Percentiles rank a stretch among this genome's conserved stretches.
Evolutionary conservation across 2,797 vertebrate genomes (phyloP).

Genomic region (Lacerta bilineata): DNA sequence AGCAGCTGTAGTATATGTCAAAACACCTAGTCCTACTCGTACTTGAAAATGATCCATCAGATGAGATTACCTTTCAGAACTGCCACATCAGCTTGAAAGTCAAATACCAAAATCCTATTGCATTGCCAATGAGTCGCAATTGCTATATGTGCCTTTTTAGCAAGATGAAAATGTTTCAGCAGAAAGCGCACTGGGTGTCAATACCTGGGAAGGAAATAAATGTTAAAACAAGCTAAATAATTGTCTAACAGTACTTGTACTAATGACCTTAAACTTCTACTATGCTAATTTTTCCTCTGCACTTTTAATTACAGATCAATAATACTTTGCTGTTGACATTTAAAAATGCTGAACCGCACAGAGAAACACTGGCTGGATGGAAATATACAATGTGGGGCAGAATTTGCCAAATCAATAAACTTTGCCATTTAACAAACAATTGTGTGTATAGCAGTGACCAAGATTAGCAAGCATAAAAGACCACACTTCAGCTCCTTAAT

Average conservation of each 20-base stretch:
- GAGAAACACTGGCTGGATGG: slow-evolving; percentile 89
- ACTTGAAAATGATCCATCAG: slow-evolving; percentile 15
- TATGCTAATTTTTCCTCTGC: slow-evolving; percentile 91
- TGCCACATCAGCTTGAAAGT: slow-evolving; percentile 41
- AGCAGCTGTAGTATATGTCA: background rate
- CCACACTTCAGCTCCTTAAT: slow-evolving; percentile 84
- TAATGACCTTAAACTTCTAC: slow-evolving; percentile 87
- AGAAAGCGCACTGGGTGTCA: slow-evolving; percentile 76
- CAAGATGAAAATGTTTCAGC: slow-evolving; percentile 71
- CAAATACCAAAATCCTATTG: slow-evolving; percentile 35
- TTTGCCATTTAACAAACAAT: slow-evolving; percentile 92
- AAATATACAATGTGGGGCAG: slow-evolving; percentile 91
- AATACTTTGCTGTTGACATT: slow-evolving; percentile 92
- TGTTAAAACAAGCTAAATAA: slow-evolving; percentile 87
- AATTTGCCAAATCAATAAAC: slow-evolving; percentile 92
- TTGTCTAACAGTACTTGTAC: slow-evolving; percentile 84
- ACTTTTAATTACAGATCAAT: slow-evolving; percentile 97
- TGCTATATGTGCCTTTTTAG: slow-evolving; percentile 75
- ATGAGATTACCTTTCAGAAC: slow-evolving; percentile 42
- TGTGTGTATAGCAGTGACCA: slow-evolving; percentile 88
- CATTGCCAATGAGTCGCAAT: slow-evolving; percentile 39
- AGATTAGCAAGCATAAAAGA: slow-evolving; percentile 88
- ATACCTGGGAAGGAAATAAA: slow-evolving; percentile 81
- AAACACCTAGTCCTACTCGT: slow-evolving; percentile 10
- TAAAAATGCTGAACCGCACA: slow-evolving; percentile 90